phyloP scores from a whole-genome alignment of 2,888 invertebrate genomes.

The Tubulanus polymorphus region DNA sequence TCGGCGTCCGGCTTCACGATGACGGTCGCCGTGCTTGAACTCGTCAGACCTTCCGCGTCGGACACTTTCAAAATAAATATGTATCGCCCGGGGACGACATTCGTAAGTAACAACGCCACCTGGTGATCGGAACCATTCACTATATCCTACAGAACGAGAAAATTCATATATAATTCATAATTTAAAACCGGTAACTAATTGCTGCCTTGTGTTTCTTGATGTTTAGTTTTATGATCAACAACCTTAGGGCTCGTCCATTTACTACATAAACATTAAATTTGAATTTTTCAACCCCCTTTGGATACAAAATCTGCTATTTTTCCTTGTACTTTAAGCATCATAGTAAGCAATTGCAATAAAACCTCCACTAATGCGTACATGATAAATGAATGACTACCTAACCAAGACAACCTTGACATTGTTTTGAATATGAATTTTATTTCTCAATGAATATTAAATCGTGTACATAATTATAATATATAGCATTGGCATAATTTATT shows the following conservation, averaged over 20 bases:
- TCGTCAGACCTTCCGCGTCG: constrained; percentile 82
- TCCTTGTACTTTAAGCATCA: no score
- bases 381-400: no score
- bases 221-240: background rate
- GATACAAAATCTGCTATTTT: no score
- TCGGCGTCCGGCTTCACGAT: constrained; percentile 66
- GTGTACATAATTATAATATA: no score
- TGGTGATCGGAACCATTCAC: constrained; percentile 72
- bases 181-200: background rate
- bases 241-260: background rate
- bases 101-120: constrained; percentile 76
- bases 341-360: no score
- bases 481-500: no score
- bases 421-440: no score
- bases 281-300: no score
- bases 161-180: background rate
- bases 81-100: constrained; percentile 81
- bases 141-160: constrained; percentile 57
- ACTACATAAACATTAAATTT: no score
- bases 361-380: no score
- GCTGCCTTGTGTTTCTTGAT: background rate
- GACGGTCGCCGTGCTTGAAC: constrained; percentile 77
- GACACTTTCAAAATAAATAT: constrained; percentile 83
- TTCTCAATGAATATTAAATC: no score
- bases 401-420: no score